A percentile compares a stretch with the other conserved stretches of the same genome.
These are phyloP conservation scores for Dolomedes plantarius DNA, from an alignment of 2,888 invertebrate species.

Conservation along the genomic window DNA sequence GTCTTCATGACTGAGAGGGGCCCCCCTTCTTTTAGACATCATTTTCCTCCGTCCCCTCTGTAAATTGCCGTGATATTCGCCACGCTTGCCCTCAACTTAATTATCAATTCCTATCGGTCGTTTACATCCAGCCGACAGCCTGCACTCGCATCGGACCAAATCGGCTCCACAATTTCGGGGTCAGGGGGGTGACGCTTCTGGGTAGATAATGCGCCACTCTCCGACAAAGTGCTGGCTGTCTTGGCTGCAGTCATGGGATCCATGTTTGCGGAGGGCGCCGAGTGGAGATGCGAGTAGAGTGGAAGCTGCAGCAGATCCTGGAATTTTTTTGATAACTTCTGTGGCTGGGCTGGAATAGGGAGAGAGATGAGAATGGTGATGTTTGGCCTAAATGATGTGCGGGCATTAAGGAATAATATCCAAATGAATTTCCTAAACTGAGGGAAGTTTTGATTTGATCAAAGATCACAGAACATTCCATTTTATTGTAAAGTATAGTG, in stretches of 20 bases:
- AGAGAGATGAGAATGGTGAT: too few relatives aligned
- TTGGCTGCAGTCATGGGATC: background rate
- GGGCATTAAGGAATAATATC: too few relatives aligned
- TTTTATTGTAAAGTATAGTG: too few relatives aligned
- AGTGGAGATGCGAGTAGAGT: too few relatives aligned
- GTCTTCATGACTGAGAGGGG: too few relatives aligned
- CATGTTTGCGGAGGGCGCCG: background rate
- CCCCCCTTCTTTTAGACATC: background rate
- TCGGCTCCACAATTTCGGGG: background rate
- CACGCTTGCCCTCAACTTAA: background rate
- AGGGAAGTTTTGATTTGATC: too few relatives aligned
- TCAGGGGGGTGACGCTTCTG: background rate
- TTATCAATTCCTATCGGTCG: conserved; percentile 1
- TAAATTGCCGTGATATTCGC: background rate
- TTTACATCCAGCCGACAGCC: conserved; percentile 5
- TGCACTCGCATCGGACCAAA: background rate
- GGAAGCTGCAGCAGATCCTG: too few relatives aligned
- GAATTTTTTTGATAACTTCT: too few relatives aligned
- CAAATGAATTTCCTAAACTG: too few relatives aligned
- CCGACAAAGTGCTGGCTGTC: conserved; percentile 7
- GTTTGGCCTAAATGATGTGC: too few relatives aligned
- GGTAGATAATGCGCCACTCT: background rate
- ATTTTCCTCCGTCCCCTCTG: background rate
- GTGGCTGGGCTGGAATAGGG: too few relatives aligned
- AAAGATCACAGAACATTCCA: too few relatives aligned